These are phyloP conservation scores for Acleris literana DNA, from an alignment of 2,888 invertebrate species.

Conservation along the genomic window DNA sequence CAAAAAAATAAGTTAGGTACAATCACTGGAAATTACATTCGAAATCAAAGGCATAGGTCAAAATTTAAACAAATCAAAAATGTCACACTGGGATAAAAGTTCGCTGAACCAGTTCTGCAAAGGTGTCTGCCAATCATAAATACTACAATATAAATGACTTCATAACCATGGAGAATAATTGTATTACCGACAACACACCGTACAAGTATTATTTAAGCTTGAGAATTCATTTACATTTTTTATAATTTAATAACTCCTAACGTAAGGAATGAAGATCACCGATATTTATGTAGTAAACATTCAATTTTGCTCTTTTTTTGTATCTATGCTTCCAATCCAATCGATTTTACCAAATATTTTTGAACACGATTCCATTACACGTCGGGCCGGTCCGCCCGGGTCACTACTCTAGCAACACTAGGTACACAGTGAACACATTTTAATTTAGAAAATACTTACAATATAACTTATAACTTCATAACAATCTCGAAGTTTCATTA, in stretches of 20 bases:
- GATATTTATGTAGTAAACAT: conserved; percentile 33
- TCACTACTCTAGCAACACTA: conserved; percentile 73
- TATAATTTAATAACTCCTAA: conserved; percentile 18
- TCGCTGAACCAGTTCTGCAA: not conserved
- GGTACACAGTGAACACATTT: conserved; percentile 75
- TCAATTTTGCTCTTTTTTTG: conserved; percentile 23
- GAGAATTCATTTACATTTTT: conserved; percentile 24
- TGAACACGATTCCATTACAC: conserved; percentile 66
- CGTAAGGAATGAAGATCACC: conserved; percentile 42
- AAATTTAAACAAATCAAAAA: conserved; percentile 31
- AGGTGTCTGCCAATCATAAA: not conserved
- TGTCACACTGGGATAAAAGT: conserved; percentile 32
- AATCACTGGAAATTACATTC: conserved; percentile 40
- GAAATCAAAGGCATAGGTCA: conserved; percentile 19
- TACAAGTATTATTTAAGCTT: conserved; percentile 5
- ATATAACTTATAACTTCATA: conserved; percentile 5
- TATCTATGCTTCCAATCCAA: conserved; percentile 20
- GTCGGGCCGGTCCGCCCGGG: conserved; percentile 47
- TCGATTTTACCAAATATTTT: conserved; percentile 47
- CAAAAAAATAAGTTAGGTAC: conserved; percentile 28
- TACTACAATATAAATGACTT: not conserved
- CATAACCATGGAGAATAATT: not conserved
- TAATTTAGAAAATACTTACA: conserved; percentile 58
- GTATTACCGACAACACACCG: not conserved
- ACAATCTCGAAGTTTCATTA: conserved; percentile 23